phyloP scores from a whole-genome alignment of 1,140 invertebrate genomes.

The Saccostrea cuccullata region DNA sequence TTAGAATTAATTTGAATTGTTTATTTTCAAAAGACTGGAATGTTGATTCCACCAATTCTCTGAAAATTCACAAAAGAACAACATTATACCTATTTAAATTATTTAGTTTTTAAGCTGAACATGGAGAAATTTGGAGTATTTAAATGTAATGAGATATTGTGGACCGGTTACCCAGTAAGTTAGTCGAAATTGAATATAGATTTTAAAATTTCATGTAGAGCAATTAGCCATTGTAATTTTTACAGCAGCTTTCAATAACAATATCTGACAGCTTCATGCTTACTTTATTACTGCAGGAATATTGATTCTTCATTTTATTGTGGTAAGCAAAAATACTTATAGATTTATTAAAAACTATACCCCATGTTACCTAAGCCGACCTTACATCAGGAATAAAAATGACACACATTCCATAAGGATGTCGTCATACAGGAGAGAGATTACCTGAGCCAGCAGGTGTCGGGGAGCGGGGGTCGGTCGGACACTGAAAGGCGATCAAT shows the following conservation, averaged over 20 bases:
- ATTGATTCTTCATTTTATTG: not conserved
- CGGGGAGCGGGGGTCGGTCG: not conserved
- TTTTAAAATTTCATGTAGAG: not conserved
- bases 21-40: not conserved
- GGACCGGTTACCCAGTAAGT: not conserved
- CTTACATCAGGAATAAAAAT: constrained; percentile 36
- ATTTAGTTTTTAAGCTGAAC: constrained; percentile 1
- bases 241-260: not conserved
- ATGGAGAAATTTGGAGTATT: not conserved
- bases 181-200: not conserved
- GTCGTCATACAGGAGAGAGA: constrained; percentile 21
- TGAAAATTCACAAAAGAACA: not conserved
- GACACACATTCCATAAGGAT: constrained; percentile 27
- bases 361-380: not conserved
- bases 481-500: constrained; percentile 17
- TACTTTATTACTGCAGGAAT: not conserved
- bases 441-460: constrained; percentile 18
- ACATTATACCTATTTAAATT: not conserved
- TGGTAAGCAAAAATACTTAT: not conserved
- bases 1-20: too few relatives aligned
- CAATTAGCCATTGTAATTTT: not conserved
- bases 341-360: not conserved
- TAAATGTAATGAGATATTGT: not conserved
- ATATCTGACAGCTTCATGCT: not conserved
- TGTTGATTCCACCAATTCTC: not conserved